Base-by-base conservation (phyloP, 1,140 invertebrate genomes). In the Calosoma granatense region DNA sequence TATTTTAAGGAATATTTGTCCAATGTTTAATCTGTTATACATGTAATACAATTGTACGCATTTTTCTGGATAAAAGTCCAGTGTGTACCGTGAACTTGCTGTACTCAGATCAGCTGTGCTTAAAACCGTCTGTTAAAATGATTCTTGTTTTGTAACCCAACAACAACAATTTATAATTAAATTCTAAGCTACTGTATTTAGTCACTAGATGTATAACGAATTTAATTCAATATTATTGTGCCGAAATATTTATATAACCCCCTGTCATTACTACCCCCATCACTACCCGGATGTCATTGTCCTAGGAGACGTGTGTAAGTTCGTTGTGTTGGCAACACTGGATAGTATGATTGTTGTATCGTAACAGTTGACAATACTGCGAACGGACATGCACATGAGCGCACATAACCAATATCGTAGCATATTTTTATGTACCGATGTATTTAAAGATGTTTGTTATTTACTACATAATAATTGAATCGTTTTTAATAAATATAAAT, bases 361-460 rank as follows among this genome's bases (percentile, higher is more conserved):
- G n/a, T 36, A 36, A 36, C n/a, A n/a, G 26, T 36, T 36, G 6
- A 36, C n/a, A 9, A 9, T 36, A 36, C 6, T 9, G 26, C 26
- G n/a, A 36, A 36, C 26, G 6, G 26, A 9, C 26, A n/a, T 36
- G n/a, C n/a, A 6, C n/a, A 36, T 36, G 26, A 9, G 26, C 41
- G 41, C 41, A 47, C 41, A 47, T 47, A 47, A 36, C 26, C 6
- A 36, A n/a, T 36, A 36, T 36, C 15, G n/a, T 47, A 47, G 41
- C 41, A 47, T 47, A 47, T 47, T 47, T 47, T 47, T 47, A 47
- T 47, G 41, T 47, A 47, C 15, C 15, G 26, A 47, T 47, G 41
- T 47, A 36, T 36, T 36, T 36, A 36, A 36, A 36, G n/a, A 36
- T 36, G n/a, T 36, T 47, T 47, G 41, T 47, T 47, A 47, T 47